These are phyloP conservation scores for Hemibagrus wyckioides DNA, from an alignment of 2,113 vertebrate genomes.

Conservation along the genomic window DNA sequence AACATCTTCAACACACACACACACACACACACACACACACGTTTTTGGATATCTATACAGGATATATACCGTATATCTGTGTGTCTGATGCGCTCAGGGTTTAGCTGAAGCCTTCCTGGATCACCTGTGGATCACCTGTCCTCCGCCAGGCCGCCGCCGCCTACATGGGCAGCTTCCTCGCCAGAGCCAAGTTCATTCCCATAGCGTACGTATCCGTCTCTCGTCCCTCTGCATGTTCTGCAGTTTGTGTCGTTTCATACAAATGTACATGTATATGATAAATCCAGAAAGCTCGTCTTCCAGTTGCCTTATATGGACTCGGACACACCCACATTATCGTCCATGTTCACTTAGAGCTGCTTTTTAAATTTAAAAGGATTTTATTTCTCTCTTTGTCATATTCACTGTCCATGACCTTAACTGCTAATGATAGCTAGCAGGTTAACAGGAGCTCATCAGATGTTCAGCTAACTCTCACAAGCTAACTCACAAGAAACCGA, in stretches of 20 bases:
- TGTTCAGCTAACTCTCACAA: not conserved
- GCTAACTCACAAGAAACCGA: not conserved
- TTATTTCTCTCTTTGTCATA: no score
- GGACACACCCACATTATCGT: not conserved
- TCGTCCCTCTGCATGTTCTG: not conserved
- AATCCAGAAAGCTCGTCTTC: not conserved
- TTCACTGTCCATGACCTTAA: not conserved
- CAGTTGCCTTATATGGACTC: not conserved
- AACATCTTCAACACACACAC: not conserved
- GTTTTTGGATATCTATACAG: not conserved
- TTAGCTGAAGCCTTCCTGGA: conserved; percentile 94
- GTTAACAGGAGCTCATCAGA: not conserved
- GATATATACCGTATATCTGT: not conserved
- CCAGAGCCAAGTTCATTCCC: conserved; percentile 91
- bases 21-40: not conserved
- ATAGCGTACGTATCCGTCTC: conserved; percentile 78
- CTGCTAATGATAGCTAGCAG: not conserved
- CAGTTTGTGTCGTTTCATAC: not conserved
- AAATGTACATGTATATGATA: not conserved
- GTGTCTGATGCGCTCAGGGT: conserved; percentile 68
- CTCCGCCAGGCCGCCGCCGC: conserved; percentile 87
- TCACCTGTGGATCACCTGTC: conserved; percentile 91
- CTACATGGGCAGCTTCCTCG: conserved; percentile 93
- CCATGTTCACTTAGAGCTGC: not conserved
- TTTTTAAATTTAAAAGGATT: no score